Evolutionary conservation across 2,888 invertebrate species (phyloP).

Genomic region (Stenodera caucasica): DNA sequence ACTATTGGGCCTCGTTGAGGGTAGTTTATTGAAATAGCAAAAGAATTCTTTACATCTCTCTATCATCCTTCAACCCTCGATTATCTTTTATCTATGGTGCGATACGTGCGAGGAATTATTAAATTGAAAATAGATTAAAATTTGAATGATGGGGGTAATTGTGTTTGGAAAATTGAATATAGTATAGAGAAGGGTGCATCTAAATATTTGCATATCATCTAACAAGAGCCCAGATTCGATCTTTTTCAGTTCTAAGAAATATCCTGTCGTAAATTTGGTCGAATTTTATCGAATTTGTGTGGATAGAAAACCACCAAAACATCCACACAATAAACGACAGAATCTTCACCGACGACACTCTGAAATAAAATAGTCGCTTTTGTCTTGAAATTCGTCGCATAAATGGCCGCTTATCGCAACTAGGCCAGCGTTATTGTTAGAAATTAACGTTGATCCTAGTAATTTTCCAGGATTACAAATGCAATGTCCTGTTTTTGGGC

Average conservation of each 20-base stretch:
- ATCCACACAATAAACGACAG: neutral
- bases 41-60: conserved; percentile 9
- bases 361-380: too few species aligned
- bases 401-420: neutral
- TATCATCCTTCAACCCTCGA: neutral
- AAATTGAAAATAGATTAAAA: conserved; percentile 1
- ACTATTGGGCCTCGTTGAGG: conserved; percentile 9
- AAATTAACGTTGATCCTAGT: conserved; percentile 5
- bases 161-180: too few species aligned
- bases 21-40: conserved; percentile 10
- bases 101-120: neutral
- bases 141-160: too few species aligned
- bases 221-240: too few species aligned
- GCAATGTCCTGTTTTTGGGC: neutral
- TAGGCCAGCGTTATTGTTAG: neutral
- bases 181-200: too few species aligned
- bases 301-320: neutral
- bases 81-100: conserved; percentile 2
- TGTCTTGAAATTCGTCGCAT: neutral
- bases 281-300: too few species aligned
- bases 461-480: neutral
- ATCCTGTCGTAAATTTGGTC: too few species aligned
- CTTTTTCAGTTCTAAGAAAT: too few species aligned
- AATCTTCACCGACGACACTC: neutral
- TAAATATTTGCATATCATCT: neutral